phyloP scores from a whole-genome alignment of 2,888 invertebrate species.

The Mechanitis mazaeus region DNA sequence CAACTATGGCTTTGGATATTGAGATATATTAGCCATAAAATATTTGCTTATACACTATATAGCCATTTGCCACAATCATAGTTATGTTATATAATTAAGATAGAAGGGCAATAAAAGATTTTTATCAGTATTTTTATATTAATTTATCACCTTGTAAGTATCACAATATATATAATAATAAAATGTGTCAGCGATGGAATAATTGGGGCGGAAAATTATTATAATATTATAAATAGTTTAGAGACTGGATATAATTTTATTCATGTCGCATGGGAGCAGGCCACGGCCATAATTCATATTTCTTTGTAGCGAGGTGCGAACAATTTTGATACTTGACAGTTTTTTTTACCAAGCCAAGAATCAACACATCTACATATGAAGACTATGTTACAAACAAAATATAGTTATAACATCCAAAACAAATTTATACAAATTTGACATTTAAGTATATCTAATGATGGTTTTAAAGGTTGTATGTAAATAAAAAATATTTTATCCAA shows the following conservation, averaged over 20 bases:
- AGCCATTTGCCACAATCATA: background rate
- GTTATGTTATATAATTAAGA: conserved; percentile 7
- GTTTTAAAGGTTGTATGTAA: too few relatives aligned
- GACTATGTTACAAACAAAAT: too few relatives aligned
- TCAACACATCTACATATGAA: too few relatives aligned
- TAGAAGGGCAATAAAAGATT: conserved; percentile 18
- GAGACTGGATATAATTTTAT: conserved; percentile 65
- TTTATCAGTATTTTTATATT: background rate
- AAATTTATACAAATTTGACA: too few relatives aligned
- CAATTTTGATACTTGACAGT: conserved; percentile 51
- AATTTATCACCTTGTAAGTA: conserved; percentile 48
- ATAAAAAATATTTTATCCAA: conserved; percentile 23
- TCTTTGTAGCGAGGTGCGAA: conserved; percentile 37
- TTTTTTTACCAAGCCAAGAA: background rate
- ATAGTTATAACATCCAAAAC: too few relatives aligned
- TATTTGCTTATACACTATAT: too few relatives aligned
- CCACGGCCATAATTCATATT: conserved; percentile 68
- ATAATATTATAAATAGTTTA: conserved; percentile 75
- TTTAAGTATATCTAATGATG: too few relatives aligned
- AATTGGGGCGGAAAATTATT: conserved; percentile 74
- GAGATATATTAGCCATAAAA: background rate
- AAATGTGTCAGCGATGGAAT: conserved; percentile 69
- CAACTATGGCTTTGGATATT: background rate
- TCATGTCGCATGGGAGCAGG: conserved; percentile 60
- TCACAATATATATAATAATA: conserved; percentile 71